A percentile compares a stretch with the other conserved stretches of the same genome.
Conservation (phyloP, 2,797 vertebrate genomes). For the Danio jaintianensis region DNA sequence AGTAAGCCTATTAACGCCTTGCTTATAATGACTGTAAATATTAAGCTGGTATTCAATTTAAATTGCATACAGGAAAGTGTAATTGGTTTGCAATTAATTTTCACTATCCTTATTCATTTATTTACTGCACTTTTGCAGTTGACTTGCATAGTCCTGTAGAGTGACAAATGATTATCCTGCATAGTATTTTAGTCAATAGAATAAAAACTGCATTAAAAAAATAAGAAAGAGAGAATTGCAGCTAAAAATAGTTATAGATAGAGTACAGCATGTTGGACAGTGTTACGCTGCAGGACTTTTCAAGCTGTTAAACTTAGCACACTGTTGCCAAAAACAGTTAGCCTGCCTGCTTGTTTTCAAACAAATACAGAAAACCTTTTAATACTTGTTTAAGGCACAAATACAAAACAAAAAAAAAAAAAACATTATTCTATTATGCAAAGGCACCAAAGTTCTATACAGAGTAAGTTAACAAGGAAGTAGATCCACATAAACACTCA, state of each 20-base stretch:
- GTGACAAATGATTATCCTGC: neutral
- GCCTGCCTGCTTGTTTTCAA: neutral
- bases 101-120: neutral
- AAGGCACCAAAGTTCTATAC: neutral
- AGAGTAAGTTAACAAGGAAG: neutral
- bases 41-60: neutral
- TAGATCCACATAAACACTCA: neutral
- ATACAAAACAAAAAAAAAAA: too few species aligned
- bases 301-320: constrained; percentile 11
- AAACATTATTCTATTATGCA: constrained; percentile 6
- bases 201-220: neutral
- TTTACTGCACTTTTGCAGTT: neutral
- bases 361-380: neutral
- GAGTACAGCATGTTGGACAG: neutral
- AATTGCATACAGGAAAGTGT: neutral
- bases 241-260: neutral
- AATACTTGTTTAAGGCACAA: neutral
- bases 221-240: neutral
- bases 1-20: neutral
- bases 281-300: neutral
- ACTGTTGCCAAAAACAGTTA: neutral
- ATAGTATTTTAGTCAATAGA: neutral
- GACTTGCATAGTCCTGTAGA: neutral
- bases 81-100: neutral
- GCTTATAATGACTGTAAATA: neutral